Evolutionary conservation across 2,113 vertebrate species (phyloP).

Genomic region (Scopus umbretta): DNA sequence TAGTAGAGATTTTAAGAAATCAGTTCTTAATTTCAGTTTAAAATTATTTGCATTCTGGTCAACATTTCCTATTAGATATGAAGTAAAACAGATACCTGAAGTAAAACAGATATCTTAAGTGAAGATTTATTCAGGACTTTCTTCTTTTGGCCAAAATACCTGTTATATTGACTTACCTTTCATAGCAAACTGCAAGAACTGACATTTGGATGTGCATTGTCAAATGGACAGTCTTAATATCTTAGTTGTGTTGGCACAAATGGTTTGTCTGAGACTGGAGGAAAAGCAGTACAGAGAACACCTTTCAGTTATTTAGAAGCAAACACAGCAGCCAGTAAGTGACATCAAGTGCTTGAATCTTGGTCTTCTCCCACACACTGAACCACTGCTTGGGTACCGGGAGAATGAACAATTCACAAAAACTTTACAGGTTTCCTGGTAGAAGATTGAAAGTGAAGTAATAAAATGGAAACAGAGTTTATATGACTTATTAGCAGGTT

Average conservation of each 20-base stretch:
- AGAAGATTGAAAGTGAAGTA: background rate
- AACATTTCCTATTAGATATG: background rate
- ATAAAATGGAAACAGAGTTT: background rate
- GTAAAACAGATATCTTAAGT: background rate
- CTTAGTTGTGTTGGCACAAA: background rate
- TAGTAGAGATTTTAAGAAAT: background rate
- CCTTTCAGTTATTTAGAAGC: background rate
- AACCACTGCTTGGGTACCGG: background rate
- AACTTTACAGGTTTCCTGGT: background rate
- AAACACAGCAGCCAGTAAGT: background rate
- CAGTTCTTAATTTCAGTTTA: background rate
- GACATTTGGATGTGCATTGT: background rate
- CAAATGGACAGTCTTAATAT: background rate
- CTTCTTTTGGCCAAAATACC: background rate
- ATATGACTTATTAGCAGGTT: background rate
- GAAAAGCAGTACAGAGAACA: background rate
- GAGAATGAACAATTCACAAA: background rate
- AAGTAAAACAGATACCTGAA: background rate
- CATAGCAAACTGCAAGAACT: background rate
- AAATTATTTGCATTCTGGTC: background rate
- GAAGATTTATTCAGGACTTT: background rate
- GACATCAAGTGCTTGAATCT: background rate
- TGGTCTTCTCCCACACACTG: background rate
- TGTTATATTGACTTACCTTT: background rate
- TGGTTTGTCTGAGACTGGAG: background rate